Base-by-base conservation (phyloP, 1,140 invertebrate species). In the Andricus grossulariae region DNA sequence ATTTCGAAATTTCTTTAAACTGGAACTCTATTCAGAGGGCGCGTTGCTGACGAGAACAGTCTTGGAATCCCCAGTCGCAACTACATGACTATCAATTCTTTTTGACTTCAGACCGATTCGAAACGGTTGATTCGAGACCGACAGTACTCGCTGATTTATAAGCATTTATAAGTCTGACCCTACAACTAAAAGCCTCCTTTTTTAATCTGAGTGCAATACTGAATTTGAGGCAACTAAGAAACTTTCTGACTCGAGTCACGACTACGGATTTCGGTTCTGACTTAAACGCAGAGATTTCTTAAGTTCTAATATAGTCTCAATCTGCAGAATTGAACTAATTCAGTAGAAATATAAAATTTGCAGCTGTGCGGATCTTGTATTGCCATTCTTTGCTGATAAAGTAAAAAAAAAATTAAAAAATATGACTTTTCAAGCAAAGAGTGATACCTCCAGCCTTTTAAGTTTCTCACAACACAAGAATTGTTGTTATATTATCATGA, bases 321-420 rank as follows among this genome's bases (percentile, higher is more conserved):
- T 7, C 39, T 45, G 10, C 39, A 11, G 6, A 45, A 45, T 45
- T 45, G 39, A 45, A 45, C 39, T 45, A 45, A 73, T 51, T 80
- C 81, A 83, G 80, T 54, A 83, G 80, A 85, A 85, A 85, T 82
- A 73, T 80, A 82, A 83, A 85, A 87, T 88, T 88, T 88, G 79
- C 88, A 89, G 87, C 89, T 88, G 78, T 87, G 75, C 81, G 80
- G 77, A 84, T 83, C 73, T 73, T 73, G 50, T 45, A 32, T 32
- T 72, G 50, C 32, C 19, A 19, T 45, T 73, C 25, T 32, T 52
- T 73, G 21, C 54, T 32, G n/a, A 25, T 51, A 72, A 72, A 72
- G 6, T 21, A 51, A n/a, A 32, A 51, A 21, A 72, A 32, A 32
- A 55, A 39, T 6, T 7, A 51, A 72, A 71, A 71, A 50, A 21